Base-by-base conservation (phyloP, 2,888 invertebrate genomes). In the Lasioglossum leucozonium region DNA sequence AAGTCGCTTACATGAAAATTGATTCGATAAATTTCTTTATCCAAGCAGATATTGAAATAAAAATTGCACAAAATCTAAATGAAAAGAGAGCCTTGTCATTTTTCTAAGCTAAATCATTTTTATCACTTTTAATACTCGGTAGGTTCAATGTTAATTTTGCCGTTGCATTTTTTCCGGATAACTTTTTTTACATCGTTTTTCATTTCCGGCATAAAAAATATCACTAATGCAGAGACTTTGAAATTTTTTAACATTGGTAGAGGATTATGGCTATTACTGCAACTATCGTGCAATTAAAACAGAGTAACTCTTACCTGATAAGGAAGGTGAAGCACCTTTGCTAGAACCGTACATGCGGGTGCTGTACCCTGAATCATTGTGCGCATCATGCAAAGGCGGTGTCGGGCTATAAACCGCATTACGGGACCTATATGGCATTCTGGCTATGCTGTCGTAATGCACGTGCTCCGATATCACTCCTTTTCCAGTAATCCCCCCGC, bases 291-390 rank as follows among this genome's bases (percentile, higher is more conserved):
- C 37, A 69, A 69, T 40, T 40, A n/a, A 69, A 40, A n/a, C n/a
- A 40, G n/a, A 69, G 40, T n/a, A 40, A 65, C 58, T 55, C 77
- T 74, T 89, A 93, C 94, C 94, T 55, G 97, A 97, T 73, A 97
- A 95, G 93, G 97, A 97, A 3, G 97, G 97, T n/a, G 97, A 97
- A 44, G 97, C 97, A 0, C 97, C 97, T 92, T 97, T 97, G 11
- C 97, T 97, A 88, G 97, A 97, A 0, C 97, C 97, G 88, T 97
- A 97, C 90, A 97, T 97, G 92, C 97, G 97, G 62, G 98, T 98
- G 91, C 98, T 98, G 94, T 98, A 98, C 0, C 98, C 98, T 0
- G 98, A 98, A 95, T 98, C 98, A 89, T 98, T 98, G 93, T 97
- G 98, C 0, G 97, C 96, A 91, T 97, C 97, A 93, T 89, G 95